phyloP scores from a whole-genome alignment of 2,888 invertebrate genomes.

The Caenorhabditis imperialis region DNA sequence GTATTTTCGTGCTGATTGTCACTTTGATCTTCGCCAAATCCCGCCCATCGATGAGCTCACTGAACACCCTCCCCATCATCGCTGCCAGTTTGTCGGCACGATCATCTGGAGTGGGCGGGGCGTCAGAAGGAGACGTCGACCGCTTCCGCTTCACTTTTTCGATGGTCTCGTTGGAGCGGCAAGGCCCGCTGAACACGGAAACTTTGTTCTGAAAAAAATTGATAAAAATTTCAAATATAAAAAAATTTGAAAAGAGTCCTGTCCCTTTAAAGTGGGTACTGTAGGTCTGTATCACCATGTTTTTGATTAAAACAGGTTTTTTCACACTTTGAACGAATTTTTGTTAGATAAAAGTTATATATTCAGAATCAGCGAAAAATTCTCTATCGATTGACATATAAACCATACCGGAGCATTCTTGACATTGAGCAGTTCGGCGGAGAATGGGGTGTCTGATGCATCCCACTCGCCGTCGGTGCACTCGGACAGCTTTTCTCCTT shows the following conservation, averaged over 20 bases:
- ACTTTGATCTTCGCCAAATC: slow-evolving; percentile 33
- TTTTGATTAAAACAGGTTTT: too few species aligned
- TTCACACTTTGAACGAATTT: neutral
- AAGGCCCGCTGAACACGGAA: slow-evolving; percentile 40
- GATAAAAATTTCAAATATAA: too few species aligned
- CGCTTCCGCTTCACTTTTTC: slow-evolving; percentile 24
- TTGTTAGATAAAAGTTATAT: neutral
- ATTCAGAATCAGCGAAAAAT: neutral
- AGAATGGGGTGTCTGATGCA: slow-evolving; percentile 57
- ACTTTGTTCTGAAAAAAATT: slow-evolving; percentile 22
- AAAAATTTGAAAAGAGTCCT: too few species aligned
- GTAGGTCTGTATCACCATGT: too few species aligned
- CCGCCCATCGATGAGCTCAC: slow-evolving; percentile 23
- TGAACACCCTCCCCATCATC: slow-evolving; percentile 21
- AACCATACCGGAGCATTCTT: slow-evolving; percentile 59
- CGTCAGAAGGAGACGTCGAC: neutral
- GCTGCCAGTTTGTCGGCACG: slow-evolving; percentile 29
- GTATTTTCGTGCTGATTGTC: slow-evolving; percentile 29
- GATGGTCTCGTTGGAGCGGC: slow-evolving; percentile 30
- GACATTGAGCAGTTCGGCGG: slow-evolving; percentile 61
- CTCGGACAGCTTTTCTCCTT: slow-evolving; percentile 52
- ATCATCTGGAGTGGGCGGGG: slow-evolving; percentile 5
- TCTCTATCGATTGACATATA: too few species aligned
- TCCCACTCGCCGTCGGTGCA: slow-evolving; percentile 64
- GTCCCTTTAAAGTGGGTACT: too few species aligned